Percentiles rank a stretch among this genome's conserved stretches.
These are phyloP conservation scores for Oncorhynchus gorbuscha DNA, from an alignment of 2,113 vertebrate species.

Conservation along the genomic window DNA sequence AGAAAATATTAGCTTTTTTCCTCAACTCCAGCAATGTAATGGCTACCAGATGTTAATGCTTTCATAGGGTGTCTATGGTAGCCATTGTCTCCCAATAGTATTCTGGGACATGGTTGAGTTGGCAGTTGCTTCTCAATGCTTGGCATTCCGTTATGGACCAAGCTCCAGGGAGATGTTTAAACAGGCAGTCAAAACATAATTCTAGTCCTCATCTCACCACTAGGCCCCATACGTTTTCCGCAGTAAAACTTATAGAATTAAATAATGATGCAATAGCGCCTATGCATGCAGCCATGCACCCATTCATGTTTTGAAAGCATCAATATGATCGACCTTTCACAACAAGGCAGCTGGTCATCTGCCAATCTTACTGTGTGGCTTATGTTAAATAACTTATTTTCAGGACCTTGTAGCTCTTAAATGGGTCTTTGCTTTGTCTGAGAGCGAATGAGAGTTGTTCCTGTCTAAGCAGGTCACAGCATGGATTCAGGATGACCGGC, in stretches of 20 bases:
- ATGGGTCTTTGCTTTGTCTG: background rate
- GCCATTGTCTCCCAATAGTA: constrained; percentile 2
- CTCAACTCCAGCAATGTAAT: background rate
- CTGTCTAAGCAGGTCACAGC: background rate
- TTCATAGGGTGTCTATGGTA: constrained; percentile 5
- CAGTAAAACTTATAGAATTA: background rate
- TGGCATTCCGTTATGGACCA: background rate
- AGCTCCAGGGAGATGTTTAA: constrained; percentile 3
- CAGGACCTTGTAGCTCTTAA: background rate
- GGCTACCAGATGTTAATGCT: constrained; percentile 10
- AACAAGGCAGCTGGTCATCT: background rate
- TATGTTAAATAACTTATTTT: background rate
- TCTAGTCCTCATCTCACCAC: background rate
- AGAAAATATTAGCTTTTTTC: background rate
- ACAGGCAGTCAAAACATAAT: background rate
- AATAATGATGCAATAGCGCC: too few relatives aligned
- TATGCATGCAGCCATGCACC: background rate
- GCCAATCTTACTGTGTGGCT: background rate
- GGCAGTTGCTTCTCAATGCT: background rate
- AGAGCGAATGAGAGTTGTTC: background rate
- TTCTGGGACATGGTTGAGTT: constrained; percentile 6
- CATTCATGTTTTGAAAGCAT: background rate
- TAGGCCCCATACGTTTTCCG: background rate
- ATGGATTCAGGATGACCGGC: background rate
- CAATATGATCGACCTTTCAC: too few relatives aligned